phyloP scores from a whole-genome alignment of 2,888 invertebrate genomes.

The Parnassius mnemosyne region DNA sequence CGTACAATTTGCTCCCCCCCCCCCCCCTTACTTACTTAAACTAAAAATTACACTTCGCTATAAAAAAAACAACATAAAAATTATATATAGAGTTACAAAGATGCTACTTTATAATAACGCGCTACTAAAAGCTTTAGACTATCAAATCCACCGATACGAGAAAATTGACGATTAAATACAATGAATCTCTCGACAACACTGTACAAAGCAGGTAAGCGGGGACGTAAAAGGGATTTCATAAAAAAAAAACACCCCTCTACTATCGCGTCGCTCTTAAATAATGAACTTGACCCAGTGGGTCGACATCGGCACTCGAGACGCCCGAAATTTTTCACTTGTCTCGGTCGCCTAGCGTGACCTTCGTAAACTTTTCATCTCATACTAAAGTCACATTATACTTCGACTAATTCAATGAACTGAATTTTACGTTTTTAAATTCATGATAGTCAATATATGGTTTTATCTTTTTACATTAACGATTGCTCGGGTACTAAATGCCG shows the following conservation, averaged over 20 bases:
- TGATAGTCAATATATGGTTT: slow-evolving; percentile 1
- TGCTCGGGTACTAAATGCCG: slow-evolving; percentile 28
- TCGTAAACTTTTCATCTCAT: slow-evolving; percentile 46
- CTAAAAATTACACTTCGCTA: too few species aligned
- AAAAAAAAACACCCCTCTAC: slow-evolving; percentile 26
- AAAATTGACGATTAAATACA: slow-evolving; percentile 17
- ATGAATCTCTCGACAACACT: slow-evolving; percentile 12
- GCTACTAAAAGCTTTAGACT: too few species aligned
- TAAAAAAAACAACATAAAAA: too few species aligned
- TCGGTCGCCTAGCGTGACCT: slow-evolving; percentile 45
- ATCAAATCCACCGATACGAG: background rate
- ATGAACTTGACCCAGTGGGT: slow-evolving; percentile 66
- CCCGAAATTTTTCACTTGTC: slow-evolving; percentile 40
- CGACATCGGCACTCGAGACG: slow-evolving; percentile 29
- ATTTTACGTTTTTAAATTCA: slow-evolving; percentile 24
- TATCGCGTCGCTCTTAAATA: slow-evolving; percentile 45
- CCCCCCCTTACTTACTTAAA: too few species aligned
- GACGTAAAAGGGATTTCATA: slow-evolving; percentile 24
- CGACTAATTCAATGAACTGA: slow-evolving; percentile 10
- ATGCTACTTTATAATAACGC: too few species aligned
- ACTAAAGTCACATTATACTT: background rate
- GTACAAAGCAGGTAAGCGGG: slow-evolving; percentile 20
- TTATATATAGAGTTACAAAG: too few species aligned
- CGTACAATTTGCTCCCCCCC: too few species aligned
- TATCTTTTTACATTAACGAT: slow-evolving; percentile 27